Evolutionary conservation across 2,888 invertebrate genomes (phyloP).

Genomic region (Lepidocyrtinus sp.): DNA sequence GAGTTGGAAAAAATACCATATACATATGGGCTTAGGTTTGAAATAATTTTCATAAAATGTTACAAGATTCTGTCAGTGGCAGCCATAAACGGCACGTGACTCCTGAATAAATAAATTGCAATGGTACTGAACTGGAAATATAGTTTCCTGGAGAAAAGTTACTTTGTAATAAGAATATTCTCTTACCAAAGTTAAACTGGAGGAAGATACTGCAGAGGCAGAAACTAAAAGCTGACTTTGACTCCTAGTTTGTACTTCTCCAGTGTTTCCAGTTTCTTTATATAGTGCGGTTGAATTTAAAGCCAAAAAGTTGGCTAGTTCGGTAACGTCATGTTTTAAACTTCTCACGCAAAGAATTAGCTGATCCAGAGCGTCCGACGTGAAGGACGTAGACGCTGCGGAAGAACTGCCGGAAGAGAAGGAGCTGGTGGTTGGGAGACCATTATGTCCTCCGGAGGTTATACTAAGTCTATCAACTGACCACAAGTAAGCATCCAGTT

Average conservation of each 20-base stretch:
- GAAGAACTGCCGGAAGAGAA: conserved; percentile 6
- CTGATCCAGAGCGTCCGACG: conserved; percentile 92
- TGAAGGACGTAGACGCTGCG: not conserved
- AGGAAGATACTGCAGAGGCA: not conserved
- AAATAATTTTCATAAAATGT: too few relatives aligned
- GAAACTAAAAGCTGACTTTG: too few relatives aligned
- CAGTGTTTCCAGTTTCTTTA: conserved; percentile 30
- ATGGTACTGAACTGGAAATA: too few relatives aligned
- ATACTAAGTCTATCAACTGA: conserved; percentile 78
- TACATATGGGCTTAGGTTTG: too few relatives aligned
- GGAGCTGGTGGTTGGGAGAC: conserved; percentile 73
- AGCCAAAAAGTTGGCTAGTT: conserved; percentile 78
- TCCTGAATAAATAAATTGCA: too few relatives aligned
- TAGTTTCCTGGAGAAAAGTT: too few relatives aligned
- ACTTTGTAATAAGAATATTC: too few relatives aligned
- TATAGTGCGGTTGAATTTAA: conserved; percentile 63
- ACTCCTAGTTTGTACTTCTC: too few relatives aligned
- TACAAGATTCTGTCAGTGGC: too few relatives aligned
- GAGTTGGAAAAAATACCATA: too few relatives aligned
- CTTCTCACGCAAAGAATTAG: conserved; percentile 89
- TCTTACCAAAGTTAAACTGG: not conserved
- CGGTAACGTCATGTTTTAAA: conserved; percentile 89
- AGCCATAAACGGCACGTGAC: too few relatives aligned
- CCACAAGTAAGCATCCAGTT: conserved; percentile 85
- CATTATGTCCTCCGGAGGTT: conserved; percentile 69